Evolutionary conservation across 2,113 vertebrate genomes (phyloP).

Genomic region (Mohoua ochrocephala): DNA sequence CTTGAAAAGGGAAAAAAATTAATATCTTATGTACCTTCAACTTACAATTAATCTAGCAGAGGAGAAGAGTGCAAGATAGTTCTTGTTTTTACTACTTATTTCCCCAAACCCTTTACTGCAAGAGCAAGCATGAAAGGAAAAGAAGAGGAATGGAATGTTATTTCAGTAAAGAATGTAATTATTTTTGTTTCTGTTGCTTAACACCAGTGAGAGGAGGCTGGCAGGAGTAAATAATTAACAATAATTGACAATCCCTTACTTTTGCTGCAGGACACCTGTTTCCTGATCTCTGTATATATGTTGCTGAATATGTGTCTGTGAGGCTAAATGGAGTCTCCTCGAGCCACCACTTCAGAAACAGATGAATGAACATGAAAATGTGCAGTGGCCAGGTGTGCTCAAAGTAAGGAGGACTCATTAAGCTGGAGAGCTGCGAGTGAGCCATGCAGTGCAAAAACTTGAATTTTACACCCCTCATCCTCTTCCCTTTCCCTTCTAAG

Average conservation of each 20-base stretch:
- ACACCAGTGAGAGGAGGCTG: not conserved
- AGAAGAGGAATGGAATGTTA: not conserved
- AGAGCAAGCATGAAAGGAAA: not conserved
- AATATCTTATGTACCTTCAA: not conserved
- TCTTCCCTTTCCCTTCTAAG: not conserved
- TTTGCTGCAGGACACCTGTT: not conserved
- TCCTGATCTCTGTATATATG: not conserved
- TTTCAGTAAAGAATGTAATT: not conserved
- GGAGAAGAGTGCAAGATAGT: not conserved
- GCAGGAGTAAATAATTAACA: slow-evolving; percentile 34
- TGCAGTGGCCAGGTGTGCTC: not conserved
- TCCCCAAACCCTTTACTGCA: not conserved
- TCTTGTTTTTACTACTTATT: not conserved
- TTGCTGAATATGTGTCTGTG: not conserved
- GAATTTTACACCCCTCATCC: not conserved
- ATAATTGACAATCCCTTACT: not conserved
- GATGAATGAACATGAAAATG: not conserved
- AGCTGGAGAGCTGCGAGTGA: fast-evolving
- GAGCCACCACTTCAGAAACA: not conserved
- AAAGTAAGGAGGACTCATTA: not conserved
- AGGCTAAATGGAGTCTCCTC: not conserved
- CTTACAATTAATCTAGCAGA: not conserved
- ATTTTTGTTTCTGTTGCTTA: not conserved
- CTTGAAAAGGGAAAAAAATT: not conserved
- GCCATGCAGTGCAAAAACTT: not conserved